These are phyloP conservation scores for human (Homo sapiens) DNA, from an alignment of 2,113 vertebrate species.

Conservation along the genomic window DNA sequence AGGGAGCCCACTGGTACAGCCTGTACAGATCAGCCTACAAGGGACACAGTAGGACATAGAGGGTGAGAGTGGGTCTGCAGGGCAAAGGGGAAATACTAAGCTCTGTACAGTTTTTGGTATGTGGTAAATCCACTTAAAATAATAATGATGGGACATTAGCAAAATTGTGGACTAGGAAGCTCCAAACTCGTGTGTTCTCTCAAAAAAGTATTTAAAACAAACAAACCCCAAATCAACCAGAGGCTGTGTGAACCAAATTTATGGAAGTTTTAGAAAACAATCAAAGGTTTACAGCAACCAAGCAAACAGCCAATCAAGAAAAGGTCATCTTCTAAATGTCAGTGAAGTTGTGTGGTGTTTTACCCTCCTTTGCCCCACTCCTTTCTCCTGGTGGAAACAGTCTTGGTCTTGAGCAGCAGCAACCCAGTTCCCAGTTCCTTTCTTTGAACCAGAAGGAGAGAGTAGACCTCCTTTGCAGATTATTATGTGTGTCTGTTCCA, in stretches of 20 bases:
- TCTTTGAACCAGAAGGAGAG: neutral
- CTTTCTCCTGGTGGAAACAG: neutral
- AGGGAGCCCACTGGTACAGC: neutral
- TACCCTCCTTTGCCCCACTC: neutral
- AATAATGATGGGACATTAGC: neutral
- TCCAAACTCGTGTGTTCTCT: neutral
- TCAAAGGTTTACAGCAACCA: neutral
- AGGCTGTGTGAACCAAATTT: neutral
- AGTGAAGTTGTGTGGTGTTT: neutral
- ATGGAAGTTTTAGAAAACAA: neutral
- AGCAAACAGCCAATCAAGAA: neutral
- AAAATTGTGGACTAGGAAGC: neutral
- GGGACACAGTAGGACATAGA: neutral
- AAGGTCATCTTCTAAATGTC: neutral
- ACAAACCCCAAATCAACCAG: neutral
- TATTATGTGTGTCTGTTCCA: neutral
- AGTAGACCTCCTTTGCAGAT: neutral
- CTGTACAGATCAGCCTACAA: neutral
- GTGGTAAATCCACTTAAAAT: neutral
- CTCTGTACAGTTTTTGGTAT: neutral
- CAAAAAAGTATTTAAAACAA: neutral
- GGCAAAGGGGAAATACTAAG: neutral
- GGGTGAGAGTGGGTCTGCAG: neutral
- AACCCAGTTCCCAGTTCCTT: neutral
- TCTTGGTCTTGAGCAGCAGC: neutral